Base-by-base conservation (phyloP, 1,140 invertebrate genomes). In the Marisa cornuarietis region DNA sequence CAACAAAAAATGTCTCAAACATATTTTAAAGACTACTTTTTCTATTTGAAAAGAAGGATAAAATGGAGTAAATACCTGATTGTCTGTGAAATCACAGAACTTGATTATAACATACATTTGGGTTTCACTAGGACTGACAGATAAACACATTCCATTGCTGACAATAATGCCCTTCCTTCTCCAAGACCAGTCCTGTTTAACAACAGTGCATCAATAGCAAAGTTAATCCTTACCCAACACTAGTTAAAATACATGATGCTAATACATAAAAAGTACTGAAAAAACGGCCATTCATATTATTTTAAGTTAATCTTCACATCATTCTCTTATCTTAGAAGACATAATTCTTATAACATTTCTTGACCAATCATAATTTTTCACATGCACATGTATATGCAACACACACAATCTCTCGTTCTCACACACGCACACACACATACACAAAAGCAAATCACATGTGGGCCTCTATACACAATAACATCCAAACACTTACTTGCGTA, bases 131-230 rank as follows among this genome's bases (percentile, higher is more conserved):
- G 81, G 66, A 52, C 84, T 80, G 68, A 85, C 85, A 0, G 85
- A 83, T 62, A 88, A 63, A 82, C 87, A 88, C 82, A 87, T 84
- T 6, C 84, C 83, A 69, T 83, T 84, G 75, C 82, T 86, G 58
- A 84, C 81, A n/a, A 88, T 85, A 10, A 78, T 78, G 8, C 87
- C 87, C 58, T 76, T 81, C 62, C 83, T 85, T 49, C 83, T 82
- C 84, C 85, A 87, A n/a, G 84, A 83, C 87, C 86, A 87, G 61
- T 88, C 87, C 87, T 88, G 58, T 54, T 72, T 76, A 8, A 82
- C 63, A 62, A 76, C 9, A 62, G 16, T 49, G 62, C 5, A 18
- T n/a, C 9, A 8, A 6, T 22, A n/a, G 0, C 13, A 13, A 31
- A 24, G 4, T 68, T n/a, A 68, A 24, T 9, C 26, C 0, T 24